phyloP scores from a whole-genome alignment of 1,140 invertebrate genomes.

The Neodiprion lecontei region DNA sequence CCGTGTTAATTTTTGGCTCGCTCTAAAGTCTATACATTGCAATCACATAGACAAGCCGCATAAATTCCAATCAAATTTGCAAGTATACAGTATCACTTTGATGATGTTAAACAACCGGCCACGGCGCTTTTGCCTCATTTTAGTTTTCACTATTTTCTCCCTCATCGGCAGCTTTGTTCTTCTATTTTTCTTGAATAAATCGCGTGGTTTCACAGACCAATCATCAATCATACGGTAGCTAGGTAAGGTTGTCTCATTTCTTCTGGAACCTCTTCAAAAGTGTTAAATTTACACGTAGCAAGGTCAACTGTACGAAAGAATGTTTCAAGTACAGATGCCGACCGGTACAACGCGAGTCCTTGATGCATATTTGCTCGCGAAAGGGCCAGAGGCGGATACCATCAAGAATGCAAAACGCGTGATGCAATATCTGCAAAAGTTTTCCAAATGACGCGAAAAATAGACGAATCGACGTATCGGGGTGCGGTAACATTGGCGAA shows the following conservation, averaged over 20 bases:
- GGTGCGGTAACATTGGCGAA: neutral
- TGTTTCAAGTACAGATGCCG: neutral
- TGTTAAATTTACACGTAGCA: neutral
- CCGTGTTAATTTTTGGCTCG: neutral
- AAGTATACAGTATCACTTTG: no score
- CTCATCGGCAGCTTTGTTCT: no score
- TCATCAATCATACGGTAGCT: no score
- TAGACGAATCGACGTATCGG: neutral
- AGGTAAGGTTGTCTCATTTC: neutral
- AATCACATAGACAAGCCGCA: conserved; percentile 26
- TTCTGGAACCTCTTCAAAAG: neutral
- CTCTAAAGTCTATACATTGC: conserved; percentile 23
- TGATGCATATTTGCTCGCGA: neutral
- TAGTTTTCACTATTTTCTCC: no score
- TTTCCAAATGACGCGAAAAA: neutral
- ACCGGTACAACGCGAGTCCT: neutral
- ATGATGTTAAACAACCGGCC: no score
- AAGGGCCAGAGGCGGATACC: neutral
- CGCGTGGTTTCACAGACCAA: no score
- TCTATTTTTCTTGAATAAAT: no score
- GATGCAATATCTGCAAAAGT: neutral
- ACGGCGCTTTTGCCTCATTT: no score
- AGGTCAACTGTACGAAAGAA: neutral
- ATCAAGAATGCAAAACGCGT: neutral
- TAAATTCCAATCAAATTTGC: no score